These are phyloP conservation scores for Lindbergichthys nudifrons DNA, from an alignment of 2,797 vertebrate species.

Conservation along the genomic window DNA sequence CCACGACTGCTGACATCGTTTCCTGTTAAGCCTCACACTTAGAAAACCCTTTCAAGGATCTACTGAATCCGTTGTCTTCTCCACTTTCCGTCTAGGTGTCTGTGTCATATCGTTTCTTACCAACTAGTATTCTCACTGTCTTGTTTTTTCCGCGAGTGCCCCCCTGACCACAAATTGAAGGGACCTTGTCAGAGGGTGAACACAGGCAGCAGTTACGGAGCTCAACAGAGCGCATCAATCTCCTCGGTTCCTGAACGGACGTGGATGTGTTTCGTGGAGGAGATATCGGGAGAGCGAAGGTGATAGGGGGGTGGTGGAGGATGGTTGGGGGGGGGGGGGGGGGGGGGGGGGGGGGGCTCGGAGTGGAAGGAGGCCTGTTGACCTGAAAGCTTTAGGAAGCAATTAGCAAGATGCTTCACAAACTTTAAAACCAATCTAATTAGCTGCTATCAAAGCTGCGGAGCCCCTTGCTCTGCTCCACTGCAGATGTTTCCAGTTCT, in stretches of 20 bases:
- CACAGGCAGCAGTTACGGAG: constrained; percentile 34
- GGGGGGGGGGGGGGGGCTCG: constrained; percentile 43
- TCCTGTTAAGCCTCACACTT: constrained; percentile 42
- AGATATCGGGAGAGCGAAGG: constrained; percentile 43
- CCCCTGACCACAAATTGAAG: constrained; percentile 60
- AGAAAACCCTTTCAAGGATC: constrained; percentile 31
- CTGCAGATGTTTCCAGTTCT: constrained; percentile 64
- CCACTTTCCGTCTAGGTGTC: constrained; percentile 7
- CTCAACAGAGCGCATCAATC: constrained; percentile 63
- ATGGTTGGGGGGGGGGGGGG: constrained; percentile 38
- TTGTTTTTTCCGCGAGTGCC: constrained; percentile 21
- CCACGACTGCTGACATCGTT: constrained; percentile 38
- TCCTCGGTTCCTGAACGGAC: constrained; percentile 30
- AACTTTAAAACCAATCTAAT: constrained; percentile 82
- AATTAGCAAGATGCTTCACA: constrained; percentile 80
- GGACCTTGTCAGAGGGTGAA: constrained; percentile 59
- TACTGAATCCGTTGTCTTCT: constrained; percentile 23
- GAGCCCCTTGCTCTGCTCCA: constrained; percentile 70
- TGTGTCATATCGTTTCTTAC: background rate
- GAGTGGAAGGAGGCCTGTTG: constrained; percentile 73
- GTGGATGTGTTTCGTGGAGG: constrained; percentile 21
- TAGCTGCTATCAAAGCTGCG: constrained; percentile 82
- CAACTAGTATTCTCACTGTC: constrained; percentile 28
- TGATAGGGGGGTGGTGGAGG: constrained; percentile 42
- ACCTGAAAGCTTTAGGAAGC: constrained; percentile 80